Evolutionary conservation across 2,113 vertebrate genomes (phyloP).

Genomic region (Micromys minutus): DNA sequence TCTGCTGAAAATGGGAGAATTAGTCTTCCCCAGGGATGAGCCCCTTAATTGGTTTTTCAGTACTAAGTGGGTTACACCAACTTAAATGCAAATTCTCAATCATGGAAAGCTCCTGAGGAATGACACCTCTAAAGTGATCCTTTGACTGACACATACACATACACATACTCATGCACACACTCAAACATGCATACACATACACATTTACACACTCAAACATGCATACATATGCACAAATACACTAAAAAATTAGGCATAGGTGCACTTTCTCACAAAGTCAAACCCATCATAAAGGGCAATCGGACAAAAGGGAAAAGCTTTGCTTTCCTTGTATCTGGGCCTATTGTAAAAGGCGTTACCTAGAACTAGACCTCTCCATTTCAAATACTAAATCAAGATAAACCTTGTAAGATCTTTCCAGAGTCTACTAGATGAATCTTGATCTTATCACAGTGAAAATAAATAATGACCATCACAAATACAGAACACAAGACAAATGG

Average conservation of each 20-base stretch:
- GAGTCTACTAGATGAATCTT: not conserved
- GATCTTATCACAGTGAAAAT: not conserved
- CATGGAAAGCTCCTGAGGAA: too few relatives aligned
- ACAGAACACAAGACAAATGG: too few relatives aligned
- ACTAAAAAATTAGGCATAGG: not conserved
- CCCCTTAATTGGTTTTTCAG: not conserved
- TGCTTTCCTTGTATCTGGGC: not conserved
- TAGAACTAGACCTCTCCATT: not conserved
- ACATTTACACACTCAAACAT: not conserved
- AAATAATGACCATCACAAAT: not conserved
- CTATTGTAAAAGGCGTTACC: not conserved
- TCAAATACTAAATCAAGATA: not conserved
- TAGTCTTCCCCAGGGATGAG: not conserved
- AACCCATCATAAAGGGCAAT: not conserved
- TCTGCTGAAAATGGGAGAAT: not conserved
- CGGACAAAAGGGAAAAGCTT: not conserved
- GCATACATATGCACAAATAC: not conserved
- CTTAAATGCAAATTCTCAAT: not conserved
- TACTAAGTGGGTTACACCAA: not conserved
- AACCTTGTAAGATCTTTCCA: accelerated
- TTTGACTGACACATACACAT: not conserved
- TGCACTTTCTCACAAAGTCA: not conserved
- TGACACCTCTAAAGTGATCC: not conserved
- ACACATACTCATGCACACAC: too few relatives aligned
- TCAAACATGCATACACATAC: not conserved